A percentile compares a stretch with the other conserved stretches of the same genome.
These are phyloP conservation scores for Rousettus leschenaultii DNA, from an alignment of 2,113 vertebrate genomes.

Conservation along the genomic window DNA sequence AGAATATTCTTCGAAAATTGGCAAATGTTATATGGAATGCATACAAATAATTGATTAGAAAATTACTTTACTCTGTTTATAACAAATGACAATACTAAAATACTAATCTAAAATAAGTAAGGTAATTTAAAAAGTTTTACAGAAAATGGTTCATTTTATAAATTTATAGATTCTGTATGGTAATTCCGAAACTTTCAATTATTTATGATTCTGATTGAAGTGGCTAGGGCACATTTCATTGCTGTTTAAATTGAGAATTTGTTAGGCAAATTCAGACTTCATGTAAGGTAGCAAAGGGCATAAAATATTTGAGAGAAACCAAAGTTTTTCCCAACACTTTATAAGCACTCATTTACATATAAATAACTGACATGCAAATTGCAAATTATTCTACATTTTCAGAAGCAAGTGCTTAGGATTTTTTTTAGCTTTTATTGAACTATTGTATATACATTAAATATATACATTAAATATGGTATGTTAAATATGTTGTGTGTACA, in stretches of 20 bases:
- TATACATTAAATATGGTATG: neutral
- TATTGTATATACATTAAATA: neutral
- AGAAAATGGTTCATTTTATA: neutral
- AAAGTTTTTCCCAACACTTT: constrained; percentile 46
- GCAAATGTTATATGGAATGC: neutral
- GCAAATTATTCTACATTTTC: neutral
- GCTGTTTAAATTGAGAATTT: constrained; percentile 20
- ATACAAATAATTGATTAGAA: constrained; percentile 10
- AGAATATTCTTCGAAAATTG: constrained; percentile 24
- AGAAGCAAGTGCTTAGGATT: constrained; percentile 2
- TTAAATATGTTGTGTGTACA: neutral
- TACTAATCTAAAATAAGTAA: constrained; percentile 24
- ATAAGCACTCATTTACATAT: constrained; percentile 41
- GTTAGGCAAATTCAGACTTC: constrained; percentile 31
- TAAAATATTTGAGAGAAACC: constrained; percentile 24
- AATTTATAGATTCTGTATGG: constrained; percentile 7
- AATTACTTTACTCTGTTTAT: neutral
- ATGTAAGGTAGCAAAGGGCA: constrained; percentile 10
- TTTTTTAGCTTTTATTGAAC: constrained; percentile 10
- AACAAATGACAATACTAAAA: constrained; percentile 13
- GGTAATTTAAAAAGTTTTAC: neutral
- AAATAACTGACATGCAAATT: constrained; percentile 47
- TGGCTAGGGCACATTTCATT: neutral
- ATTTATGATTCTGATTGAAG: constrained; percentile 14
- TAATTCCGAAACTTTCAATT: constrained; percentile 11